Evolutionary conservation across 1,140 invertebrate genomes (phyloP).

Genomic region (Nebria ingens): DNA sequence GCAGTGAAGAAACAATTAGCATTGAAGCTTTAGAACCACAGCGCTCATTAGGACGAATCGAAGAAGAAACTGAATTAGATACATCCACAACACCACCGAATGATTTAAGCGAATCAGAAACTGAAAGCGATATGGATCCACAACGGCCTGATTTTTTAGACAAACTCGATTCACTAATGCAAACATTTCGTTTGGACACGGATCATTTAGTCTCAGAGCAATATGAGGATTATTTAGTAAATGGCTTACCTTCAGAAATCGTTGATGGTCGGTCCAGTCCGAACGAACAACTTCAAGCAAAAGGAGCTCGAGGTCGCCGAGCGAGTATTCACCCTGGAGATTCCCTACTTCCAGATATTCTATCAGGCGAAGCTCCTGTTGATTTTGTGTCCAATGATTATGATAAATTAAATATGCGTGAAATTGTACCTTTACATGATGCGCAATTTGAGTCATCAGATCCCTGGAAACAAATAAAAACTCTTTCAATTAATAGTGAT

Average conservation of each 20-base stretch:
- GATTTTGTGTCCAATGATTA: neutral
- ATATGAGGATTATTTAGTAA: conserved; percentile 9
- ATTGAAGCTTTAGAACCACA: conserved; percentile 40
- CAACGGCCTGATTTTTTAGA: conserved; percentile 56
- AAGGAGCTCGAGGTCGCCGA: conserved; percentile 27
- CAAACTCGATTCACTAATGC: conserved; percentile 58
- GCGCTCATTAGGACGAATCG: conserved; percentile 49
- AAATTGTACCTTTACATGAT: neutral
- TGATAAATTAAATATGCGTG: neutral
- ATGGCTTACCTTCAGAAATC: neutral
- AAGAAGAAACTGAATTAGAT: conserved; percentile 45
- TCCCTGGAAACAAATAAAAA: conserved; percentile 33
- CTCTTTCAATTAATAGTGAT: conserved; percentile 35
- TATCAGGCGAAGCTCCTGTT: conserved; percentile 11
- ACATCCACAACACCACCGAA: conserved; percentile 34
- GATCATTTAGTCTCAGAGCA: conserved; percentile 46
- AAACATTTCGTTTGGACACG: conserved; percentile 56
- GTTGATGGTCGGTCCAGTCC: neutral
- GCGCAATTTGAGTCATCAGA: conserved; percentile 20
- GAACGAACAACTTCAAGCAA: conserved; percentile 13
- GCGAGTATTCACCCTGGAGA: conserved; percentile 27
- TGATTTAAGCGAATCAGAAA: conserved; percentile 46
- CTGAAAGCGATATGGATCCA: conserved; percentile 49
- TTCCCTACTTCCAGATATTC: conserved; percentile 11
- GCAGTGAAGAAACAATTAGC: conserved; percentile 41